These are phyloP conservation scores for Thalassaphorura encarpata DNA, from an alignment of 1,140 invertebrate species.

Conservation along the genomic window DNA sequence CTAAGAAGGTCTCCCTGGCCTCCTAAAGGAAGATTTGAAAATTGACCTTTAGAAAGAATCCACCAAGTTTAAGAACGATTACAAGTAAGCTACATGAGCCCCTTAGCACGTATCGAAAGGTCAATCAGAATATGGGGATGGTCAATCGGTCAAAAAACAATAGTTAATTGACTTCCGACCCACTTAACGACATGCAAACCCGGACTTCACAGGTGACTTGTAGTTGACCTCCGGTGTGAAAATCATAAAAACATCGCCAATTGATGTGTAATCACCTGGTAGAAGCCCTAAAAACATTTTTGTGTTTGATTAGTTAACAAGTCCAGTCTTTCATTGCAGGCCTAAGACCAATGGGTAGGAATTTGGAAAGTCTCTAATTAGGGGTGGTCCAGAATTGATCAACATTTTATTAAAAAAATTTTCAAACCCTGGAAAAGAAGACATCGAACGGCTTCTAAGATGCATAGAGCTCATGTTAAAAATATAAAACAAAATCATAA, in stretches of 20 bases:
- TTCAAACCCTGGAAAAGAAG: constrained; percentile 1
- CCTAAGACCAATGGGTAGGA: neutral
- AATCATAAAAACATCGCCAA: neutral
- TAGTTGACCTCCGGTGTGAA: neutral
- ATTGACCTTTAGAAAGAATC: neutral
- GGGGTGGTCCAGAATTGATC: neutral
- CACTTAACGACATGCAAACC: neutral
- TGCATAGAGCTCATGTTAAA: neutral
- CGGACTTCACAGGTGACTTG: neutral
- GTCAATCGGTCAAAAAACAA: neutral
- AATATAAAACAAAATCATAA: neutral
- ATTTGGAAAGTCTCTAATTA: constrained; percentile 3
- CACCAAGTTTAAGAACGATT: neutral
- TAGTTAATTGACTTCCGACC: neutral
- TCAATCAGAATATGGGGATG: neutral
- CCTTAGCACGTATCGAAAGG: neutral
- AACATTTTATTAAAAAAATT: neutral
- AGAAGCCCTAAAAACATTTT: neutral
- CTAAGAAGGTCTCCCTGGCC: neutral
- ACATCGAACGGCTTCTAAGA: neutral
- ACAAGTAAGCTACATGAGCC: neutral
- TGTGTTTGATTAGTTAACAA: neutral
- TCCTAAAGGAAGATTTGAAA: neutral
- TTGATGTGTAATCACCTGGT: constrained; percentile 4
- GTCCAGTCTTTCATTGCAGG: neutral